Evolutionary conservation across 2,113 vertebrate species (phyloP), one percentile per base, ranked within the genome.

Genomic region (Carassius auratus): DNA sequence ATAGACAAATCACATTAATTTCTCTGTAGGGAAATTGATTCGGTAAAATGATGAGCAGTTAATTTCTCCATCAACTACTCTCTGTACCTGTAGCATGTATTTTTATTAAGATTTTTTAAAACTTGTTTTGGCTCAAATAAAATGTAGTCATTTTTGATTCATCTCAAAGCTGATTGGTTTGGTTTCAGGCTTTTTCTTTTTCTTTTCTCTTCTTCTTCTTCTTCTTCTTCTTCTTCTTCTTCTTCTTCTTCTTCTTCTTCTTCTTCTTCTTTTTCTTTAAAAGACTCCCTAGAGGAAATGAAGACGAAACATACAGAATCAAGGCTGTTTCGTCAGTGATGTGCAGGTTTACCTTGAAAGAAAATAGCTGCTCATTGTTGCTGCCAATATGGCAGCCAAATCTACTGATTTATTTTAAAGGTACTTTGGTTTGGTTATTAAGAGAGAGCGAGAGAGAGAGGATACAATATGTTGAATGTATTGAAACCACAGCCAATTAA

Each of bases 401-500:
- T 36, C 4, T 36, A 73, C 36, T n/a, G 19, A 42, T 19, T 69
- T 69, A 17, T 19, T 33, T 23, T 13, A 74, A 79, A 64, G n/a
- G 13, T n/a, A 42, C 77, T n/a, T 15, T 64, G 13, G 77, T 80
- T 62, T 30, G 26, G 55, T 21, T 19, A 30, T 17, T 62, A 12
- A 71, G 64, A 75, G 33, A 64, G 75, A 66, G 30, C 57, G 38
- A 75, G 33, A 64, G 79, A 68, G 48, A 79, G 5, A 38, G 14
- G 42, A 9, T 85, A 85, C 79, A 64, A 26, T 81, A 76, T 74
- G 69, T 83, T 69, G 64, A 62, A 80, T 87, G 84, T 87, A 81
- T 86, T 85, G 81, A 87, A 87, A 66, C 84, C 89, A 87, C 86
- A 87, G 85, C 84, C 84, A 84, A 90, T 90, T 88, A 86, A 88